Percentiles rank a stretch among this genome's conserved stretches.
These are phyloP conservation scores for Quadroppia sp. DNA, from an alignment of 2,888 invertebrate species.

Conservation along the genomic window DNA sequence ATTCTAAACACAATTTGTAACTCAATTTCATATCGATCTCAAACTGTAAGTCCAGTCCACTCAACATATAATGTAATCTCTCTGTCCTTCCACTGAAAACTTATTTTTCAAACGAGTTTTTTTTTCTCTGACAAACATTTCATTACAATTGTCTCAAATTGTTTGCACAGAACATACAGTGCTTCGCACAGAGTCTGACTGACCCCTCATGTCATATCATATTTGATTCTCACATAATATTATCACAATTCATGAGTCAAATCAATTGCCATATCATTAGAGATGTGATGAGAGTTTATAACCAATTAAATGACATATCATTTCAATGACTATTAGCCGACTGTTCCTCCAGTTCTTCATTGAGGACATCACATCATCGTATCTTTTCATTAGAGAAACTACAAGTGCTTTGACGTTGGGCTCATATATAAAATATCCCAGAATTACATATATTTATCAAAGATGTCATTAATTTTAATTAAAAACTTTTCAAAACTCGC, in stretches of 20 bases:
- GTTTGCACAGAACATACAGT: too few relatives aligned
- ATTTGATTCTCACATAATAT: not conserved
- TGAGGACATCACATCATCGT: too few relatives aligned
- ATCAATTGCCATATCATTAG: not conserved
- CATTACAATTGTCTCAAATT: not conserved
- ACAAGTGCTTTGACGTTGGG: too few relatives aligned
- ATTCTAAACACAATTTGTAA: not conserved
- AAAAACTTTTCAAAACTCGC: not conserved
- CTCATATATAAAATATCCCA: too few relatives aligned
- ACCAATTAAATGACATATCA: not conserved
- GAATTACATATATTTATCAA: not conserved
- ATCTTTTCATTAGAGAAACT: too few relatives aligned
- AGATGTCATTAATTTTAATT: slow-evolving; percentile 13
- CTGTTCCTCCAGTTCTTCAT: not conserved
- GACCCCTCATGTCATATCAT: too few relatives aligned
- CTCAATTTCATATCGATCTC: not conserved
- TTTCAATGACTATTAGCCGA: not conserved
- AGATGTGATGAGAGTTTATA: not conserved
- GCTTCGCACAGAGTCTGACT: too few relatives aligned
- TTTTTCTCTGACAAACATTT: not conserved
- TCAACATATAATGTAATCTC: not conserved
- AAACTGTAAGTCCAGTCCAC: not conserved
- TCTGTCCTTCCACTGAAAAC: not conserved
- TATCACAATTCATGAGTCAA: not conserved
- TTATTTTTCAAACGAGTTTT: not conserved